These are phyloP conservation scores for Oenanthe oenanthe DNA, from an alignment of 2,113 vertebrate genomes.

Conservation along the genomic window DNA sequence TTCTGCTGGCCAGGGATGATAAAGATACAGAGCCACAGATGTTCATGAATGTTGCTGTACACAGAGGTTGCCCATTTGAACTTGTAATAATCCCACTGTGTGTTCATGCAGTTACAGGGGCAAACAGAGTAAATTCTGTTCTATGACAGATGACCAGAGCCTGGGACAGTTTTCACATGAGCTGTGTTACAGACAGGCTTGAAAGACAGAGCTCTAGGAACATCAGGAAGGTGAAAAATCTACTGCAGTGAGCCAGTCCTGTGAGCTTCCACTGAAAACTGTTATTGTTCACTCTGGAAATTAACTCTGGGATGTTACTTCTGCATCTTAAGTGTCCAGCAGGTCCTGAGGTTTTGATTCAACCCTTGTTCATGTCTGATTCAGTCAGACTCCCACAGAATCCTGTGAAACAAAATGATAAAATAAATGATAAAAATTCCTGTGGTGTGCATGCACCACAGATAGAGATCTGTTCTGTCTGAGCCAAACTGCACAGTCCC, in stretches of 20 bases:
- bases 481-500: neutral
- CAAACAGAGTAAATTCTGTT: neutral
- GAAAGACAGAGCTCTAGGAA: neutral
- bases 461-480: neutral
- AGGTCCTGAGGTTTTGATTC: slow-evolving; percentile 1
- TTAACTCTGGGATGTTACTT: neutral
- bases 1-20: neutral
- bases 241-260: neutral
- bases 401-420: neutral
- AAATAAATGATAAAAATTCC: too few species aligned
- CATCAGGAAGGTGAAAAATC: neutral
- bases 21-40: neutral
- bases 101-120: neutral
- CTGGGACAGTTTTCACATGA: neutral
- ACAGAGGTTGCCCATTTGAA: neutral
- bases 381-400: neutral
- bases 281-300: neutral
- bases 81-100: neutral
- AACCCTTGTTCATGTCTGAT: neutral
- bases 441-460: neutral
- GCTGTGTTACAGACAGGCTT: neutral
- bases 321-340: neutral
- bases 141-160: neutral
- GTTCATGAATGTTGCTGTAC: neutral
- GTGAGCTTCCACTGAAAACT: neutral